phyloP scores from a whole-genome alignment of 2,113 vertebrate species.

The Macroglossus sobrinus region DNA sequence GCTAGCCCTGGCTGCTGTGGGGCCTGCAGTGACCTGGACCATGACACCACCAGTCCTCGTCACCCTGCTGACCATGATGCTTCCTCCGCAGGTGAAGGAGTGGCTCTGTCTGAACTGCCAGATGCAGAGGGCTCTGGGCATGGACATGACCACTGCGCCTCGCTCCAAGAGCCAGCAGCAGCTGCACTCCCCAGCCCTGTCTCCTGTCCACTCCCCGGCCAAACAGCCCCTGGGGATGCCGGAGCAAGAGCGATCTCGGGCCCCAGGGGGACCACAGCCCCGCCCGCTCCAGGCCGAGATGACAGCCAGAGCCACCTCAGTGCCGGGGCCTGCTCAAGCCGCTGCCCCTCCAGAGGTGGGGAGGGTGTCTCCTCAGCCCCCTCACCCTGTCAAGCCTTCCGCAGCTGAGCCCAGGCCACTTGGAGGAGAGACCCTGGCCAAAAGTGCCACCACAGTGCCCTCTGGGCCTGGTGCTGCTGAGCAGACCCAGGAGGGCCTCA shows the following conservation, averaged over 20 bases:
- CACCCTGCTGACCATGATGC: neutral
- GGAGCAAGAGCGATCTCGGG: slow-evolving; percentile 68
- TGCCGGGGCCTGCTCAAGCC: slow-evolving; percentile 82
- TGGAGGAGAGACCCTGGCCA: slow-evolving; percentile 85
- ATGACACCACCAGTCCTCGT: neutral
- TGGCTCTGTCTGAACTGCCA: slow-evolving; percentile 99
- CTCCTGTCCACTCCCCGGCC: slow-evolving; percentile 86
- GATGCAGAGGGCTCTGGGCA: slow-evolving; percentile 98
- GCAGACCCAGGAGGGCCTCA: slow-evolving; percentile 94
- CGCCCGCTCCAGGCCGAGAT: slow-evolving; percentile 67
- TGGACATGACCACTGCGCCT: slow-evolving; percentile 98
- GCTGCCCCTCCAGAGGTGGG: slow-evolving; percentile 87
- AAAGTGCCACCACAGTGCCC: slow-evolving; percentile 78
- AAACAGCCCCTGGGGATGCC: slow-evolving; percentile 80
- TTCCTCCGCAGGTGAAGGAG: slow-evolving; percentile 92
- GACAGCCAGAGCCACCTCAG: slow-evolving; percentile 79
- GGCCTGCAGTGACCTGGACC: neutral
- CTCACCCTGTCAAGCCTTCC: slow-evolving; percentile 84
- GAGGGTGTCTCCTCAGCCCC: slow-evolving; percentile 84
- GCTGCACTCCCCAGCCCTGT: slow-evolving; percentile 90
- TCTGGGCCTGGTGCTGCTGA: slow-evolving; percentile 86
- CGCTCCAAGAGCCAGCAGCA: slow-evolving; percentile 98
- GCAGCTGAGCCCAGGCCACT: slow-evolving; percentile 89
- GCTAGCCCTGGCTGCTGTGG: neutral
- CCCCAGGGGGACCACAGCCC: slow-evolving; percentile 55